Evolutionary conservation across 2,797 vertebrate genomes (phyloP).

Genomic region (Melanotaenia maccullochi): DNA sequence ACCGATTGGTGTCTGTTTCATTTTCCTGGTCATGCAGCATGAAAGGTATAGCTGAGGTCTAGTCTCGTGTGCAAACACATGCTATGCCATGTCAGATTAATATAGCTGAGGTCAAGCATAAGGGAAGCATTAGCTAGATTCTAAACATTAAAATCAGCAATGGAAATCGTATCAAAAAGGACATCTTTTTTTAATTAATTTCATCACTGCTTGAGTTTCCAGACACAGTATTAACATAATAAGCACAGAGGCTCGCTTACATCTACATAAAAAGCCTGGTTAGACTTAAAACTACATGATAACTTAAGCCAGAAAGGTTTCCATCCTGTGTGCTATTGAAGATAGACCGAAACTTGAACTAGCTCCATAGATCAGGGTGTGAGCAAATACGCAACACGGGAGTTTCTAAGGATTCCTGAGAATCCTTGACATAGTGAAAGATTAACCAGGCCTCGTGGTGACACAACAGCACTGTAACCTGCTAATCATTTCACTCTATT

Average conservation of each 20-base stretch:
- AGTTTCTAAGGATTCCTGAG: slow-evolving; percentile 28
- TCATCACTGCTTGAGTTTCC: background rate
- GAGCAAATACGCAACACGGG: slow-evolving; percentile 21
- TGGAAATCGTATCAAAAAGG: background rate
- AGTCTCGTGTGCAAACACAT: background rate
- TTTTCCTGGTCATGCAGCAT: slow-evolving; percentile 18
- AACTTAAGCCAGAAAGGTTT: background rate
- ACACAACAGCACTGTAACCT: slow-evolving; percentile 44
- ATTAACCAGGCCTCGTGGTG: slow-evolving; percentile 41
- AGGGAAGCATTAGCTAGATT: background rate
- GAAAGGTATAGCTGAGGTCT: slow-evolving; percentile 3
- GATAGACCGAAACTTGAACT: background rate
- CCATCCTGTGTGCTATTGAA: background rate
- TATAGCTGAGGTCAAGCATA: background rate
- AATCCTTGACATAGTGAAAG: slow-evolving; percentile 41
- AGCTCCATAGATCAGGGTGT: background rate
- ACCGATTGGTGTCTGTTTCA: slow-evolving; percentile 28
- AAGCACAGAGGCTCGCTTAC: background rate
- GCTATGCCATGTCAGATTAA: background rate
- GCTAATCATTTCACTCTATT: slow-evolving; percentile 44
- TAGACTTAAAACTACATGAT: background rate
- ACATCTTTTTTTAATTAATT: too few species aligned
- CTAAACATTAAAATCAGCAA: background rate
- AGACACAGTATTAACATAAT: background rate
- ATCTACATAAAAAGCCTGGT: background rate